Evolutionary conservation across 2,888 invertebrate species (phyloP).

Genomic region (Mallateleia sp.): DNA sequence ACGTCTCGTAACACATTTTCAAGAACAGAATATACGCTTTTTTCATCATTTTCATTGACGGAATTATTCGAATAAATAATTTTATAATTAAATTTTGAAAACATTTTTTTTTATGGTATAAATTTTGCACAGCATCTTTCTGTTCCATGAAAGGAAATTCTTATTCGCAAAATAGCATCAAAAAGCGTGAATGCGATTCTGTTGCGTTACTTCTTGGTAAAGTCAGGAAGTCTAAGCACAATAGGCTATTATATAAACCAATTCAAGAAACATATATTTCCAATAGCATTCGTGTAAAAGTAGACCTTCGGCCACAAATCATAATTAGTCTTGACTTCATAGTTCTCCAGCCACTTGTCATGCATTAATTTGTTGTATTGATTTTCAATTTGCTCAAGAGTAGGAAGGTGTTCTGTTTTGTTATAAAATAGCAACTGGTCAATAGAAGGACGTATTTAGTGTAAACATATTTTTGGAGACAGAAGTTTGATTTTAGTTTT

Average conservation of each 20-base stretch:
- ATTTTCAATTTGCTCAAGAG: constrained; percentile 40
- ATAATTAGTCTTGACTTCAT: constrained; percentile 22
- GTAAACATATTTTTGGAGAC: constrained; percentile 47
- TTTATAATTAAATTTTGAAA: constrained; percentile 39
- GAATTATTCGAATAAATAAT: constrained; percentile 37
- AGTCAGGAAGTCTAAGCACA: constrained; percentile 41
- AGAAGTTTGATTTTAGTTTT: constrained; percentile 14
- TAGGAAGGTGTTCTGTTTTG: constrained; percentile 4
- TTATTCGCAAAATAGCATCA: constrained; percentile 48
- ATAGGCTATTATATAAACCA: no score
- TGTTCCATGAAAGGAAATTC: constrained; percentile 18
- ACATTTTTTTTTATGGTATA: constrained; percentile 34
- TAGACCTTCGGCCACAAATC: constrained; percentile 58
- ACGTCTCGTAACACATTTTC: no score
- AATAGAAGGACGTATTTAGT: constrained; percentile 42
- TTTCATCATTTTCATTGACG: no score
- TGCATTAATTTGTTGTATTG: constrained; percentile 44
- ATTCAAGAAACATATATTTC: constrained; percentile 42
- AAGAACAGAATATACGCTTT: no score
- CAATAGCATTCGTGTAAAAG: constrained; percentile 52
- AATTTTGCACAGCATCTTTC: constrained; percentile 43
- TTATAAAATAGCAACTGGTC: constrained; percentile 36
- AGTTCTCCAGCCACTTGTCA: constrained; percentile 18
- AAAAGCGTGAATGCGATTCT: constrained; percentile 38
- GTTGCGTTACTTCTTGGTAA: constrained; percentile 70